Evolutionary conservation across 2,888 invertebrate genomes (phyloP).

Genomic region (Synanthedon vespiformis): DNA sequence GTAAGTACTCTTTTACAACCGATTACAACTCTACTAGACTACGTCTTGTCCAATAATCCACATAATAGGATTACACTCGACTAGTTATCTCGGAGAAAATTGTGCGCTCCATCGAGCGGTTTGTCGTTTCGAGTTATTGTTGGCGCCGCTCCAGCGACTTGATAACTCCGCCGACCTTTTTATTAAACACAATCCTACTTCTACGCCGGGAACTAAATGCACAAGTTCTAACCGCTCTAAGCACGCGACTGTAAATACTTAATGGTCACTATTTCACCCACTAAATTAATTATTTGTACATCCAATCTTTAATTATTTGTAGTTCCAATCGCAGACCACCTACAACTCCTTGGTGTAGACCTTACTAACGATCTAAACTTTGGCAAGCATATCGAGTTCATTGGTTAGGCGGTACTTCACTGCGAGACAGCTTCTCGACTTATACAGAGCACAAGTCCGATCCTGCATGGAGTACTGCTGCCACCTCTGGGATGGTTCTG

Average conservation of each 20-base stretch:
- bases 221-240: too few relatives aligned
- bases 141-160: not conserved
- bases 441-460: too few relatives aligned
- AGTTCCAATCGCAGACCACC: too few relatives aligned
- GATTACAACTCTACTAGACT: not conserved
- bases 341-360: too few relatives aligned
- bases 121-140: not conserved
- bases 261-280: not conserved
- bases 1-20: conserved; percentile 71
- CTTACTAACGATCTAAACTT: too few relatives aligned
- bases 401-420: too few relatives aligned
- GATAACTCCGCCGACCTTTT: not conserved
- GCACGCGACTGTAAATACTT: not conserved
- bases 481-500: too few relatives aligned
- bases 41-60: not conserved
- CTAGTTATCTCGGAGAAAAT: not conserved
- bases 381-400: too few relatives aligned
- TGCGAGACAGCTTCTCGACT: too few relatives aligned
- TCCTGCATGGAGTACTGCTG: too few relatives aligned
- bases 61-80: not conserved
- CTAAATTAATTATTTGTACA: not conserved
- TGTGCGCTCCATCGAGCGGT: not conserved
- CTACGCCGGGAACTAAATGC: too few relatives aligned
- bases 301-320: too few relatives aligned
- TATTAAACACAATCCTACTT: not conserved